phyloP scores from a whole-genome alignment of 2,797 vertebrate genomes.

The Trachops cirrhosus region DNA sequence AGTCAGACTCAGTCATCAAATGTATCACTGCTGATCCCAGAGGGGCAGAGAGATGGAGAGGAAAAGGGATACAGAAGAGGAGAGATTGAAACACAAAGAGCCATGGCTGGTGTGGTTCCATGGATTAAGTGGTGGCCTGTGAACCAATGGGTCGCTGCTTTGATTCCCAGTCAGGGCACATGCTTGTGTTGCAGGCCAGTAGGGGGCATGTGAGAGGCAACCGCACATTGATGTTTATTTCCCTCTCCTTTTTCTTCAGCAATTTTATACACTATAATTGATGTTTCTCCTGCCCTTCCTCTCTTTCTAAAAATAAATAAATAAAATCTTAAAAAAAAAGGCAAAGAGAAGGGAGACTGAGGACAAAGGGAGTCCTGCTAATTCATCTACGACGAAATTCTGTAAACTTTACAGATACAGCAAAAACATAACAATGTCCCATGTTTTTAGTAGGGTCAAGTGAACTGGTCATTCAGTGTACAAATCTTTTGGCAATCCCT shows the following conservation, averaged over 20 bases:
- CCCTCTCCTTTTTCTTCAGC: too few species aligned
- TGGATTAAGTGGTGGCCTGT: too few species aligned
- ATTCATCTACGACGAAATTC: background rate
- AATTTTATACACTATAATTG: too few species aligned
- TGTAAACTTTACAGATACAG: background rate
- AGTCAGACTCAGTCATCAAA: background rate
- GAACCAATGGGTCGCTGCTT: too few species aligned
- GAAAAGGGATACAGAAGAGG: background rate
- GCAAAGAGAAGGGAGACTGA: background rate
- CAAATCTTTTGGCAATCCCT: background rate
- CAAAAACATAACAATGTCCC: background rate
- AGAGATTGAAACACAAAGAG: background rate
- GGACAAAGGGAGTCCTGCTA: background rate
- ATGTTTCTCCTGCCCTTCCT: too few species aligned
- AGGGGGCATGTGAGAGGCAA: too few species aligned
- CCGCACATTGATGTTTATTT: too few species aligned
- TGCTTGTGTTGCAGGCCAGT: too few species aligned
- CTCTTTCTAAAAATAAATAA: too few species aligned
- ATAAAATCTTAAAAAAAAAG: too few species aligned
- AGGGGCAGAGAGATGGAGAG: background rate
- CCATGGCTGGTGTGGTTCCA: too few species aligned
- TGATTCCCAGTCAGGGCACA: too few species aligned
- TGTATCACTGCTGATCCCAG: background rate
- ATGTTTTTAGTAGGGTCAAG: background rate
- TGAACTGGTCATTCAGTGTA: background rate